Base-by-base conservation (phyloP, 1,140 invertebrate genomes). In the Zaprionus ornatus region DNA sequence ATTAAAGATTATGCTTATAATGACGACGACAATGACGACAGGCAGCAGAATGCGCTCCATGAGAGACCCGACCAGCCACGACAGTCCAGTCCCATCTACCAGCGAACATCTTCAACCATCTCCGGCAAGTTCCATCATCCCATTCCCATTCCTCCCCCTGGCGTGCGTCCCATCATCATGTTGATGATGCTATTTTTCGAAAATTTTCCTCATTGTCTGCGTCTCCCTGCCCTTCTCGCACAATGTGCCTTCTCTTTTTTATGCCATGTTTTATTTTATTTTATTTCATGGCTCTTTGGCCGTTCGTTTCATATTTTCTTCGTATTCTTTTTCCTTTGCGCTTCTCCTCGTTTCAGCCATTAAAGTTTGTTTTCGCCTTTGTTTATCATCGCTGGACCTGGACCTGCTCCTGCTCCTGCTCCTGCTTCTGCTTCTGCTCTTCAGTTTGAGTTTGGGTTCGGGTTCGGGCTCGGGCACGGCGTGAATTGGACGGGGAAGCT, bases 1-100 rank as follows among this genome's bases (percentile, higher is more conserved):
- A 87, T 87, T 87, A 87, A 87, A 87, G 84, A 87, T 87, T 87
- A 87, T 87, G 84, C 84, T 87, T 87, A 87, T 87, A 88, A 87
- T 87, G 84, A 88, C 84, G 80, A 88, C 86, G 84, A 87, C 84
- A 87, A 87, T 88, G 84, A 87, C 74, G 84, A 87, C 84, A 79
- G 88, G 74, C 82, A 83, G 84, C 80, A 74, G 77, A 66, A 75
- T 23, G 50, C 21, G 42, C 42, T 19, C 42, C 45, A 40, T 40
- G 40, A 45, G n/a, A 23, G 45, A 50, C 45, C 45, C 45, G 45
- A 50, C n/a, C 40, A 7, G 19, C n/a, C 40, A 17, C n/a, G 45
- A 13, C 45, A 50, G 5, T 3, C 21, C 45, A 50, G 45, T 50
- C 19, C 45, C 45, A 50, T 50, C 45, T 21, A 21, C 7, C 45